Percentiles rank a stretch among this genome's conserved stretches.
These are phyloP conservation scores for Gambelia wislizenii DNA, from an alignment of 2,797 vertebrate species.

Conservation along the genomic window DNA sequence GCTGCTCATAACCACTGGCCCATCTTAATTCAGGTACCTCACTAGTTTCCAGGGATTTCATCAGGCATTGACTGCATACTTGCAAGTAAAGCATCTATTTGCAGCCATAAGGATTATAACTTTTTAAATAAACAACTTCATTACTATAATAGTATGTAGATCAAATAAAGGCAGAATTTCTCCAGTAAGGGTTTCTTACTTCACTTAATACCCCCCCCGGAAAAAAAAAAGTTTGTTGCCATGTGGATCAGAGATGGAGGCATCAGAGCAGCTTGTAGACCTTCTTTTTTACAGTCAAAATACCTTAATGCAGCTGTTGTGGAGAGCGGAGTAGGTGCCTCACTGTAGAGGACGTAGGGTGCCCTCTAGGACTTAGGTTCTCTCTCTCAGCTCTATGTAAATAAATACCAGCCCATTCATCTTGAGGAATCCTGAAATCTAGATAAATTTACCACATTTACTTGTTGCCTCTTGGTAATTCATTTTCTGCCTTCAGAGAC, in stretches of 20 bases:
- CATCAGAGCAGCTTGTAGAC: no score
- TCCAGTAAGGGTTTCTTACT: not conserved
- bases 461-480: not conserved
- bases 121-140: not conserved
- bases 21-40: not conserved
- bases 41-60: not conserved
- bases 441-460: not conserved
- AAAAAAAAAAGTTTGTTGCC: not conserved
- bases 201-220: no score
- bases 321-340: not conserved
- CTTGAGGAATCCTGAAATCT: not conserved
- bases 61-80: not conserved
- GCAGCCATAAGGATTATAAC: not conserved
- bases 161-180: not conserved
- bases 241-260: not conserved
- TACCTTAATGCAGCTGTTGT: not conserved
- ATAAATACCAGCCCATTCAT: not conserved
- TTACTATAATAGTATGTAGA: not conserved
- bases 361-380: not conserved
- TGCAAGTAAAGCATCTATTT: not conserved
- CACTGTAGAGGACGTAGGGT: not conserved
- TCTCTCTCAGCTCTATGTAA: not conserved
- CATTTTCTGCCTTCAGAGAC: not conserved
- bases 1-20: not conserved
- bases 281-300: not conserved